Evolutionary conservation across 1,140 invertebrate species (phyloP), one percentile per base, ranked within the genome.

Genomic region (Caerostris extrusa): DNA sequence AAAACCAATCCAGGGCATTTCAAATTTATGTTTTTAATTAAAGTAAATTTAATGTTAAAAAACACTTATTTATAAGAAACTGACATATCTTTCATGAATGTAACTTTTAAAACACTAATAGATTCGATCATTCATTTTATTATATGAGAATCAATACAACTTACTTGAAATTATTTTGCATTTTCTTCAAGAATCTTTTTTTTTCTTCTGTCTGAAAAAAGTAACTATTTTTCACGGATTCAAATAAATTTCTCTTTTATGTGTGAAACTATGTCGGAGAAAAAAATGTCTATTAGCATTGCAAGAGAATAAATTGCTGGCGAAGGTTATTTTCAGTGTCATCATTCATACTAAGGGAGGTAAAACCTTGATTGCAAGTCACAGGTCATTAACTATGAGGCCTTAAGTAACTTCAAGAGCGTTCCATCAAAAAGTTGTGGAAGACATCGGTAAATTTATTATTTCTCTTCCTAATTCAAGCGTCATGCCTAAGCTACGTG

Each of bases 311-410:
- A 91, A 91, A 91, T 91, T 91, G 71, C 71, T 82, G 14, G 19
- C 55, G 8, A n/a, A 64, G 71, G 10, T 19, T n/a, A 60, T 56
- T 85, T 17, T n/a, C 56, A 71, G 71, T 91, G 90, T 60, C 90
- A 91, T 91, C 90, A 91, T 34, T 91, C 90, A 90, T 85, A 56
- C 83, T 19, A 57, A 7, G 90, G 90, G 50, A 6, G 81, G 82
- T 19, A 85, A 85, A 92, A 61, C 34, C 71, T 85, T 92, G 90
- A 92, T 92, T 92, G 90, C 57, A 55, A 85, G 90, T 92, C 90
- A 92, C 90, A 92, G 90, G 90, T 92, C 90, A 85, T 92, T 92
- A 92, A 92, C 90, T 92, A 83, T 61, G 81, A 56, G 53, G 56
- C 81, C 90, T 92, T 92, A 92, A 92, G 90, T 85, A 92, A 92